Evolutionary conservation across 2,888 invertebrate genomes (phyloP).

Genomic region (Aporophyla nigra): DNA sequence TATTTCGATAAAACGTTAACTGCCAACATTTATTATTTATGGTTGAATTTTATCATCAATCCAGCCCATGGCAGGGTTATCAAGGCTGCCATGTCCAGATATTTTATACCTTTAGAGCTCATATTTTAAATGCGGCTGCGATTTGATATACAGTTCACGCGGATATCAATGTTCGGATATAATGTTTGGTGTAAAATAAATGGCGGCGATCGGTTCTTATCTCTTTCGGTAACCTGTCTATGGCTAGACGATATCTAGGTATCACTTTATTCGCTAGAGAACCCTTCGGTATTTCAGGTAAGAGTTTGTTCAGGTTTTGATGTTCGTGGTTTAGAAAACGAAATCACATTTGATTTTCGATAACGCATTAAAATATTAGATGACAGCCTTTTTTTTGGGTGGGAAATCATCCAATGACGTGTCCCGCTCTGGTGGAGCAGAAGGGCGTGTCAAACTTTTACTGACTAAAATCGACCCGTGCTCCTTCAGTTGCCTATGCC

Average conservation of each 20-base stretch:
- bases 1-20: conserved; percentile 73
- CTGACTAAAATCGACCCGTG: too few species aligned
- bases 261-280: background rate
- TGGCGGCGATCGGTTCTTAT: conserved; percentile 16
- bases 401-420: too few species aligned
- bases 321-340: background rate
- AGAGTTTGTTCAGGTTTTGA: background rate
- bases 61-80: conserved; percentile 55
- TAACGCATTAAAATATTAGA: too few species aligned
- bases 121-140: conserved; percentile 45
- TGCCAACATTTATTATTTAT: conserved; percentile 75
- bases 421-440: too few species aligned
- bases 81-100: conserved; percentile 52
- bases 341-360: background rate
- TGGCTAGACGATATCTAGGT: background rate
- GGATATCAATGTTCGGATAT: conserved; percentile 20
- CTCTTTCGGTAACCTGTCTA: background rate
- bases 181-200: conserved; percentile 23
- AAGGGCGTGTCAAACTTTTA: too few species aligned
- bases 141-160: conserved; percentile 42
- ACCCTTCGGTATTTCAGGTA: background rate
- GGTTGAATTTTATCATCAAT: conserved; percentile 72
- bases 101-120: conserved; percentile 53
- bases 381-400: too few species aligned
- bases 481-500: too few species aligned